Base-by-base conservation (phyloP, 2,797 vertebrate species). In the Betta splendens region DNA sequence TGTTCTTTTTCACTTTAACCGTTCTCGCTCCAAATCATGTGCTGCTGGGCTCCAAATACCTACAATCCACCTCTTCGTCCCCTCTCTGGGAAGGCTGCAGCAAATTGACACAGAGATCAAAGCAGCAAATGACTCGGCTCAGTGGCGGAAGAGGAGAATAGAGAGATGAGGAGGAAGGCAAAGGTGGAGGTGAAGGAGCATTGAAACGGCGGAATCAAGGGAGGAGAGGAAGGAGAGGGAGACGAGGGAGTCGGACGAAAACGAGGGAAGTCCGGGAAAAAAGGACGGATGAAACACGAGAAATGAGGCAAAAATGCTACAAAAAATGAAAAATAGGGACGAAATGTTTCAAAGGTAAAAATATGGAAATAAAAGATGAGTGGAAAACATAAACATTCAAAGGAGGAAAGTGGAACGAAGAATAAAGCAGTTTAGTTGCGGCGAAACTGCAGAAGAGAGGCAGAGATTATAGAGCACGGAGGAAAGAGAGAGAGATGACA, bases 91-190 rank as follows among this genome's bases (percentile, higher is more conserved):
- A 46, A 32, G 57, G 64, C 38, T 66, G 26, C 8, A 51, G 31
- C 11, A 38, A 61, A 79, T 66, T 45, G 52, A 68, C 37, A 43
- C 33, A 7, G 29, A 71, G 77, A 79, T 86, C 80, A 87, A 82
- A 82, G 73, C 64, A 29, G 59, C 63, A 72, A 68, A 67, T 15
- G 43, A 18, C 51, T 46, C 26, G 60, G 56, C 58, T 79, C 47
- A 51, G 79, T 55, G 32, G 49, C 31, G 32, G 49, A 56, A 26
- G 51, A 55, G 61, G 52, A 57, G 54, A 64, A 73, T 11, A 22
- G 54, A 26, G 12, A 23, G 40, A 60, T 13, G 55, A 45, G 36
- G 52, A 52, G 11, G 46, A 42, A 17, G 18, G 9, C n/a, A n/a
- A n/a, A n/a, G n/a, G n/a, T n/a, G n/a, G 58, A 46, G 29, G 51